Evolutionary conservation across 2,113 vertebrate genomes (phyloP), one percentile per base, ranked within the genome.

Genomic region (Hylia prasina): DNA sequence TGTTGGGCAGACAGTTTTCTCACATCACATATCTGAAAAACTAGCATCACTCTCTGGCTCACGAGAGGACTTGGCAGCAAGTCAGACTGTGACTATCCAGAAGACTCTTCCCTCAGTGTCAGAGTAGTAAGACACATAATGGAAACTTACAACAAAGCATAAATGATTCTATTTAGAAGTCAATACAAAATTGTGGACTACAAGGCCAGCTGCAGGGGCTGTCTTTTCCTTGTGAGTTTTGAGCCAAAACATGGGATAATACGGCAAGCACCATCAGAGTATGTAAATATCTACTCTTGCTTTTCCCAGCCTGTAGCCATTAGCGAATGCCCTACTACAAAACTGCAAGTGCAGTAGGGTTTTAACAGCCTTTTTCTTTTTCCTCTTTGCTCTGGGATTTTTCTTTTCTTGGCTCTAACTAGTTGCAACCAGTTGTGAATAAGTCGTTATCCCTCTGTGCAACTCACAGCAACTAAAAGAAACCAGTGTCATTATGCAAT

Each of bases 401-500:
- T 94, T 94, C 63, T 72, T 96, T 94, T 75, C 94, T 95, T 95
- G 91, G 89, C 85, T 95, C 60, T 87, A 97, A 96, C 94, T 83
- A 97, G 95, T 91, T 89, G 78, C 91, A 96, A 89, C 90, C 87
- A 94, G 96, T 97, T 96, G 96, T 93, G 92, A 98, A 94, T 94
- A 94, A 97, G 95, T 98, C 27, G 71, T 94, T 96, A 95, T 88
- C 87, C 95, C 88, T 94, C 96, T 97, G 80, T 96, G 96, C 56
- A 96, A 95, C 95, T 96, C 92, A 90, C 68, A 96, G 78, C 87
- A 96, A 95, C 95, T 97, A 94, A 97, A 95, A 94, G 93, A 96
- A 96, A 94, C 77, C 92, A 97, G 87, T 83, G 83, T 73, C 84
- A 93, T 95, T 97, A 97, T 93, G 94, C 95, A 91, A 97, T 92